Conservation (phyloP, 2,888 invertebrate genomes). For the Dorcus hopei region DNA sequence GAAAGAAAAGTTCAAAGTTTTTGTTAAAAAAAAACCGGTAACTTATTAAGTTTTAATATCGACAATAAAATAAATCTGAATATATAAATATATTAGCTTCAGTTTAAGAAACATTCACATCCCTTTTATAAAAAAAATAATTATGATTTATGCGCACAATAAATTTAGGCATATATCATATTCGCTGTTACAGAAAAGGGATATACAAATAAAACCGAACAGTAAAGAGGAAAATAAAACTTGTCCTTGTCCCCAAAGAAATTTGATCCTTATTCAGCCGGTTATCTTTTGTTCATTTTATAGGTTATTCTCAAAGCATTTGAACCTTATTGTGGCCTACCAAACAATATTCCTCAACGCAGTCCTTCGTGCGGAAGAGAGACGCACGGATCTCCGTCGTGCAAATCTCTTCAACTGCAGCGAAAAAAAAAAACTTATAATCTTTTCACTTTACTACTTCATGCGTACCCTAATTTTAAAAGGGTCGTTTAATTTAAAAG, state of each 20-base stretch:
- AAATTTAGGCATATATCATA: too few relatives aligned
- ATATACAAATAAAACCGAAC: slow-evolving; percentile 5
- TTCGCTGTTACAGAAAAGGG: neutral
- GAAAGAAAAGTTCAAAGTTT: too few relatives aligned
- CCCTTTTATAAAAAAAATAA: too few relatives aligned
- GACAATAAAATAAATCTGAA: too few relatives aligned
- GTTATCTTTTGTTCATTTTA: slow-evolving; percentile 23
- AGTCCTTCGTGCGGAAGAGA: neutral
- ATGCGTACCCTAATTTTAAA: slow-evolving; percentile 16
- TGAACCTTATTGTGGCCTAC: slow-evolving; percentile 15
- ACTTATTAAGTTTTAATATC: too few relatives aligned
- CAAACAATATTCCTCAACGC: slow-evolving; percentile 7
- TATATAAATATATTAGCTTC: too few relatives aligned
- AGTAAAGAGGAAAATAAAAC: slow-evolving; percentile 7
- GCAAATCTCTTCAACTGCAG: slow-evolving; percentile 11
- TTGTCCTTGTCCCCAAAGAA: slow-evolving; percentile 22
- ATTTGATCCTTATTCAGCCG: slow-evolving; percentile 26
- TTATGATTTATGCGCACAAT: too few relatives aligned
- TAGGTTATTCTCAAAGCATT: slow-evolving; percentile 20
- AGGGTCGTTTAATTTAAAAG: neutral
- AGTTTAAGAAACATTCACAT: too few relatives aligned
- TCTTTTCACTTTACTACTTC: slow-evolving; percentile 21
- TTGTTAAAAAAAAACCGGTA: too few relatives aligned
- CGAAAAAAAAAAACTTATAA: slow-evolving; percentile 17
- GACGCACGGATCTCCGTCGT: slow-evolving; percentile 4